Percentiles rank a stretch among this genome's conserved stretches.
Conservation (phyloP, 2,888 invertebrate species). For the Orthosia gothica region DNA sequence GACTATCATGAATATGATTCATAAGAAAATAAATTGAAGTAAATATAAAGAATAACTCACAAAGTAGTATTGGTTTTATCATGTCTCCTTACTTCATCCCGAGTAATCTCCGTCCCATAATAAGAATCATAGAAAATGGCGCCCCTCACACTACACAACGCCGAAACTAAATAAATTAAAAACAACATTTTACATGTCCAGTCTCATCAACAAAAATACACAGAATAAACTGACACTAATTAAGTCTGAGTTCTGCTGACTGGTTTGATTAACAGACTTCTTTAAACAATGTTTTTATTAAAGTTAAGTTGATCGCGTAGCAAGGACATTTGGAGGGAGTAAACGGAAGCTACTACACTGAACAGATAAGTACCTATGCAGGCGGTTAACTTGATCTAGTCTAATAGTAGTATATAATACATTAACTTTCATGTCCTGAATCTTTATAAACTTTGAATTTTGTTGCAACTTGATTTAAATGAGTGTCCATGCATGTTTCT, state of each 20-base stretch:
- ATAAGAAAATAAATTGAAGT: not conserved
- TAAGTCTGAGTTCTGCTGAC: too few relatives aligned
- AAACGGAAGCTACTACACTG: constrained; percentile 19
- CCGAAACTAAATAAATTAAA: constrained; percentile 59
- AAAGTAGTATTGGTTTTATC: constrained; percentile 78
- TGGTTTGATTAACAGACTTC: constrained; percentile 34
- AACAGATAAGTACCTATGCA: constrained; percentile 13
- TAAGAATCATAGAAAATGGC: constrained; percentile 77
- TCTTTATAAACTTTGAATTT: too few relatives aligned
- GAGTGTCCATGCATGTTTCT: too few relatives aligned
- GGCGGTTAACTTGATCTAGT: not conserved
- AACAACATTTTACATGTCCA: constrained; percentile 63
- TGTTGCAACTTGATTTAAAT: too few relatives aligned
- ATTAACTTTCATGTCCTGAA: too few relatives aligned
- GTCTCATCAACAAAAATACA: constrained; percentile 28
- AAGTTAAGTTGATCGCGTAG: constrained; percentile 3
- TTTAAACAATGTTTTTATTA: constrained; percentile 19
- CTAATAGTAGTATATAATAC: too few relatives aligned
- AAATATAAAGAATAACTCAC: constrained; percentile 71
- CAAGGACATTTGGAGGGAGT: constrained; percentile 47
- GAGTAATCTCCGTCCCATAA: constrained; percentile 71
- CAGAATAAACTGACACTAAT: constrained; percentile 4
- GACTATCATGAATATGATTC: not conserved
- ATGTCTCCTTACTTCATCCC: constrained; percentile 73
- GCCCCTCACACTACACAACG: constrained; percentile 57